These are phyloP conservation scores for Seriola aureovittata DNA, from an alignment of 2,113 vertebrate genomes.

Conservation along the genomic window DNA sequence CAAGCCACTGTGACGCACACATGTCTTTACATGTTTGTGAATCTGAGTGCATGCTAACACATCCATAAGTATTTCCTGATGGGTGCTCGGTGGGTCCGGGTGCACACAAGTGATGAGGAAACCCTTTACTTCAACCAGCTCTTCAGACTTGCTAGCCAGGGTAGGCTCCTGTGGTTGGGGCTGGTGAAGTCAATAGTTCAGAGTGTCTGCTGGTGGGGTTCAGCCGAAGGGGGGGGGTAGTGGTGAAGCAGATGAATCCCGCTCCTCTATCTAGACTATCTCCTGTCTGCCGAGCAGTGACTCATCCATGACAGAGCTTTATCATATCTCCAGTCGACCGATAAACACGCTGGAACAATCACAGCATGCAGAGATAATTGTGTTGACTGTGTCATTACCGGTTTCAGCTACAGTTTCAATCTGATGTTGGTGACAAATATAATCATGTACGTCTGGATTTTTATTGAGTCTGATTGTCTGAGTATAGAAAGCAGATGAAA, in stretches of 20 bases:
- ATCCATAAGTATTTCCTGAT: slow-evolving; percentile 52
- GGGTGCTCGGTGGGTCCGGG: neutral
- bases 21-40: slow-evolving; percentile 7
- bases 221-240: neutral
- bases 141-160: neutral
- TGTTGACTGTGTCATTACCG: neutral
- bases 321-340: neutral
- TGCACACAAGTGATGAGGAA: slow-evolving; percentile 11
- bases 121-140: slow-evolving; percentile 7
- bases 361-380: neutral
- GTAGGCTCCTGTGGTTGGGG: slow-evolving; percentile 43
- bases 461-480: slow-evolving; percentile 39
- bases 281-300: slow-evolving; percentile 37
- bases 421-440: slow-evolving; percentile 36
- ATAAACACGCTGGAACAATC: slow-evolving; percentile 7
- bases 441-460: slow-evolving; percentile 42
- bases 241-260: neutral
- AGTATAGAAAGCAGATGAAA: slow-evolving; percentile 21
- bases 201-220: slow-evolving; percentile 45
- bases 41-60: slow-evolving; percentile 17
- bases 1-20: slow-evolving; percentile 15
- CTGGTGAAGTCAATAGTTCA: slow-evolving; percentile 45
- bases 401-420: slow-evolving; percentile 9
- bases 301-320: slow-evolving; percentile 47
- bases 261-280: slow-evolving; percentile 11